Percentiles rank a stretch among this genome's conserved stretches.
Evolutionary conservation across 2,797 vertebrate genomes (phyloP).

Genomic region (Synaphobranchus kaupii): DNA sequence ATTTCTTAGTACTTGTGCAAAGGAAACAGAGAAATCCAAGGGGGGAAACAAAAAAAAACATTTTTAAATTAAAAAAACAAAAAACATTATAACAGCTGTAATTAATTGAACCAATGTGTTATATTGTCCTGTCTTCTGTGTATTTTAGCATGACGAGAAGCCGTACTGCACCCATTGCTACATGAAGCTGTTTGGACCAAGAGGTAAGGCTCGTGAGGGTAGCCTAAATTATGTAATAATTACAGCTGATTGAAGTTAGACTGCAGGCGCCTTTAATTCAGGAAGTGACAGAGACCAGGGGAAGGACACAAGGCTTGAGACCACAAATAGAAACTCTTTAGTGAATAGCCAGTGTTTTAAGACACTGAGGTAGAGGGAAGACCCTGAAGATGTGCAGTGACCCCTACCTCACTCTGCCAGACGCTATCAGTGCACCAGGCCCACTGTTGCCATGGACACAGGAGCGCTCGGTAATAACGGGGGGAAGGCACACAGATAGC

Average conservation of each 20-base stretch:
- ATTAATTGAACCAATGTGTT: background rate
- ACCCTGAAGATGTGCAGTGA: background rate
- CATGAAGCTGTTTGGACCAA: conserved; percentile 76
- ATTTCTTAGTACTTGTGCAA: background rate
- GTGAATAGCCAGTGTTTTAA: background rate
- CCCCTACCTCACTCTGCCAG: conserved; percentile 10
- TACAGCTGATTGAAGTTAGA: background rate
- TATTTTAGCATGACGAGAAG: conserved; percentile 79
- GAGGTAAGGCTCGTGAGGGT: conserved; percentile 60
- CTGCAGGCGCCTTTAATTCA: background rate
- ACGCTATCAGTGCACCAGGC: conserved; percentile 1
- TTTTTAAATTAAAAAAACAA: background rate
- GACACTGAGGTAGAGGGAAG: background rate
- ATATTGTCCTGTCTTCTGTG: conserved; percentile 34
- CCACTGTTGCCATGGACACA: conserved; percentile 38
- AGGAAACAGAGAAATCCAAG: background rate
- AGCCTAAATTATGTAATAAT: background rate
- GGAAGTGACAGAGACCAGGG: background rate
- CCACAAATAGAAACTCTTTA: background rate
- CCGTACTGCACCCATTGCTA: conserved; percentile 80
- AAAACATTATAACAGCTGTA: background rate
- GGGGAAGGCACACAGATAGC: background rate
- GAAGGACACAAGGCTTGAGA: background rate
- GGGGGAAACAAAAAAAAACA: background rate
- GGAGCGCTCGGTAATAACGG: background rate